Base-by-base conservation (phyloP, 2,797 vertebrate genomes). In the Hoplostethus atlanticus region DNA sequence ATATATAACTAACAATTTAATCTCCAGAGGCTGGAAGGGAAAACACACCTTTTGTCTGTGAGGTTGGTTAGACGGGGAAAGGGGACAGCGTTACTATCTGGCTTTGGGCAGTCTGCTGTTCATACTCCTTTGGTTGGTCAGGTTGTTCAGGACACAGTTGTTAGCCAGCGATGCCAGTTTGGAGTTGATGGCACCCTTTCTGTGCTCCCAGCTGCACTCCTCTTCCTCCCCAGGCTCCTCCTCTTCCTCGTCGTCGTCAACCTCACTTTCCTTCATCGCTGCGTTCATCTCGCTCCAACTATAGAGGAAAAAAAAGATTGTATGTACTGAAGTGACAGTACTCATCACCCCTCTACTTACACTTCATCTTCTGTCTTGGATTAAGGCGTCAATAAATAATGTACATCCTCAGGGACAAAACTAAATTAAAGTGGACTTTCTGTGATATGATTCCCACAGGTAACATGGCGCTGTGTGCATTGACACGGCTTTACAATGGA, bases 231-330 rank as follows among this genome's bases (percentile, higher is more conserved):
- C 93, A 2, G 83, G 88, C 34, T 86, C 73, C 12, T 87, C 89
- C 12, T 90, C 92, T 10, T 96, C 95, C 0, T 91, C 87, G 0
- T 94, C 94, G 21, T 95, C 93, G 15, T 96, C 95, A 2, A 48
- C 80, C 25, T 96, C 96, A 44, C 97, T 97, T 52, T 99, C 98
- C 11, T 93, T 93, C 94, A 42, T 99, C 97, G 3, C 98, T 99
- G 48, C 97, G 95, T 70, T 96, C 95, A 48, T 99, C 98, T 30
- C 94, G 94, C 48, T 95, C 95, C 87, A 98, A 94, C 97, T 99
- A 50, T 1, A 28, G 55, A 64, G 11, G 40, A 55, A 65, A 12
- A 40, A 8, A 17, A 55, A 4, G 6, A 15, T 12, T 11, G 15
- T 21, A 3, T 7, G 15, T 30, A 3, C 7, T 1, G 5, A 61